A percentile compares a stretch with the other conserved stretches of the same genome.
These are phyloP conservation scores for Hapalemur alaotrensis DNA, from an alignment of 2,797 vertebrate genomes.

Conservation along the genomic window DNA sequence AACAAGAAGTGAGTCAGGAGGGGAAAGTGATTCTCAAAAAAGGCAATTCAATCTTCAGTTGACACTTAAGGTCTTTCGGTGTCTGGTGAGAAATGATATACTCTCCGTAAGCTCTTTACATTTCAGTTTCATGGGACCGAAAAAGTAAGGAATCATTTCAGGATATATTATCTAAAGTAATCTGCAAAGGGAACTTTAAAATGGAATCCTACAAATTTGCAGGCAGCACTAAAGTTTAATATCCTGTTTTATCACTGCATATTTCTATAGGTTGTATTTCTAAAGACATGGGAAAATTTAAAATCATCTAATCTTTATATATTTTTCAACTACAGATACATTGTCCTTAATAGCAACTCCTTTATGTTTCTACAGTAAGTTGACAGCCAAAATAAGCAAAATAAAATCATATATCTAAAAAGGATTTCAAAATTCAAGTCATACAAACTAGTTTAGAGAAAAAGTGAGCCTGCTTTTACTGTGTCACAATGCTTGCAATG, in stretches of 20 bases:
- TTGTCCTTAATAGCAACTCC: background rate
- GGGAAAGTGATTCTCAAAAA: background rate
- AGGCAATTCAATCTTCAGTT: background rate
- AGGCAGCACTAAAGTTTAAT: background rate
- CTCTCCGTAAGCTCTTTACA: background rate
- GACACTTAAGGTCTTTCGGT: background rate
- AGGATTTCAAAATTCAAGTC: background rate
- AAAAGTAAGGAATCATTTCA: background rate
- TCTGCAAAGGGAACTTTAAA: background rate
- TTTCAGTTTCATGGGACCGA: background rate
- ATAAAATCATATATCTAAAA: background rate
- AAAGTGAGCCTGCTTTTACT: background rate
- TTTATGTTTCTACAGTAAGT: background rate
- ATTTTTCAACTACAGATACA: background rate
- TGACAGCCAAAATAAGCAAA: background rate
- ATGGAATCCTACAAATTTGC: background rate
- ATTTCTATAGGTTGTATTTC: background rate
- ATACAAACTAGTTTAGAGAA: background rate
- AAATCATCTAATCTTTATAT: background rate
- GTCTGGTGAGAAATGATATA: background rate
- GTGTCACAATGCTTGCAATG: background rate
- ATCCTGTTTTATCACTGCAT: background rate
- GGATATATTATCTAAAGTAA: background rate
- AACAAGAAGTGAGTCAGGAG: background rate
- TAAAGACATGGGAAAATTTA: background rate